phyloP scores from a whole-genome alignment of 2,888 invertebrate species.

The Griposia aprilina region DNA sequence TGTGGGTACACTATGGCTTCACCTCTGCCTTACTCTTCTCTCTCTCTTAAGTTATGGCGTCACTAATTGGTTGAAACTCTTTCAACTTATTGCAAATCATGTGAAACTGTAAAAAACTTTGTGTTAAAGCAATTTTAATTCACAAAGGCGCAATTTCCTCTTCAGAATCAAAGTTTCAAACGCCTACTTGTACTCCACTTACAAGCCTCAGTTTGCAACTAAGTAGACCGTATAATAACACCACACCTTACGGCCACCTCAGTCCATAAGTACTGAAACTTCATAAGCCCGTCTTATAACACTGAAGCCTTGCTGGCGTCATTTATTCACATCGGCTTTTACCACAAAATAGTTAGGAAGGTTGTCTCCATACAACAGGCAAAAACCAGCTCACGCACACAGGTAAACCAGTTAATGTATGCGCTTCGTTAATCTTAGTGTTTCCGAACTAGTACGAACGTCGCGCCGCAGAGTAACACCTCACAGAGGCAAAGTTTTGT shows the following conservation, averaged over 20 bases:
- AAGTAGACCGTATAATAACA: constrained; percentile 24
- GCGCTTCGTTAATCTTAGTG: not conserved
- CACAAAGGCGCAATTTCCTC: not conserved
- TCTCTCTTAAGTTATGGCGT: no score
- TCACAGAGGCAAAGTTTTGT: not conserved
- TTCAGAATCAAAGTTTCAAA: constrained; percentile 22
- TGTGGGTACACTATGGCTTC: no score
- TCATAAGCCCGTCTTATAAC: constrained; percentile 55
- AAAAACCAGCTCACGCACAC: not conserved
- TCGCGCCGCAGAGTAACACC: not conserved
- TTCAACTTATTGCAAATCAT: not conserved
- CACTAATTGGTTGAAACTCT: not conserved
- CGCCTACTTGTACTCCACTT: constrained; percentile 2
- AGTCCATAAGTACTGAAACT: constrained; percentile 46
- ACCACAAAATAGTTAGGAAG: constrained; percentile 17
- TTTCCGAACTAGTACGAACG: not conserved
- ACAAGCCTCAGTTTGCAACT: constrained; percentile 22
- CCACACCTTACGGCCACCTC: constrained; percentile 29
- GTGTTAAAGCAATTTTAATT: not conserved
- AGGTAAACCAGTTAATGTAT: not conserved
- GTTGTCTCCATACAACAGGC: not conserved
- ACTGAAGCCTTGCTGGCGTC: constrained; percentile 35
- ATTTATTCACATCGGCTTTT: constrained; percentile 47
- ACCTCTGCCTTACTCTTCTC: no score
- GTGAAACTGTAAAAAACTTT: not conserved